phyloP scores from a whole-genome alignment of 2,888 invertebrate genomes.

The Lasioglossum morio region DNA sequence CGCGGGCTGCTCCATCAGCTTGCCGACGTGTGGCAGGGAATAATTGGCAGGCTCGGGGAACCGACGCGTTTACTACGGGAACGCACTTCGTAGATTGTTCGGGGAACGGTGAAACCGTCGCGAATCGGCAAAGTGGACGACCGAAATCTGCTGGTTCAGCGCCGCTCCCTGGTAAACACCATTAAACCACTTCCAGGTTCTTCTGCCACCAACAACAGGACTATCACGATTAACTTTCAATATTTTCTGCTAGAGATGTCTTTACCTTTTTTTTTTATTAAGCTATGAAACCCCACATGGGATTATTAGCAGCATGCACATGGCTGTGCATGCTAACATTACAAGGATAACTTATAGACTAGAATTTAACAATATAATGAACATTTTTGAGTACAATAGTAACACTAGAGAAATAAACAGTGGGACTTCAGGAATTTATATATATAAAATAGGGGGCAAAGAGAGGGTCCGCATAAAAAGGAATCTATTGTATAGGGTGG shows the following conservation, averaged over 20 bases:
- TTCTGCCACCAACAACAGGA: background rate
- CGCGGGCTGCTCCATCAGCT: constrained; percentile 73
- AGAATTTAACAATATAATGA: no score
- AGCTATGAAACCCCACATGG: no score
- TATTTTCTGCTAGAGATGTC: background rate
- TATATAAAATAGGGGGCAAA: no score
- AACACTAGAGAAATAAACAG: no score
- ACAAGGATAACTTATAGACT: no score
- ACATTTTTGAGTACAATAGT: no score
- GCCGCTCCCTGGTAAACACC: background rate
- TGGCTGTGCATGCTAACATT: no score
- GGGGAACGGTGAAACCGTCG: constrained; percentile 53
- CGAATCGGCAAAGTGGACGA: constrained; percentile 49
- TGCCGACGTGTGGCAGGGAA: constrained; percentile 72
- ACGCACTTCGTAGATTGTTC: constrained; percentile 50
- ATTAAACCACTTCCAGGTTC: background rate
- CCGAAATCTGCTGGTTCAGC: constrained; percentile 41
- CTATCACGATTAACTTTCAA: background rate
- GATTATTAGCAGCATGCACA: no score
- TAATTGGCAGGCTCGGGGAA: constrained; percentile 72
- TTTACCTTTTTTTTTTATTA: no score
- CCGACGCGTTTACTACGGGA: constrained; percentile 52
- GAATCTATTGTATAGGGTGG: no score
- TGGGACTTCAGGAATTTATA: no score
- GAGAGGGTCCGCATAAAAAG: no score